Evolutionary conservation across 1,140 invertebrate genomes (phyloP), one percentile per base, ranked within the genome.

Genomic region (Anoplolepis gracilipes): DNA sequence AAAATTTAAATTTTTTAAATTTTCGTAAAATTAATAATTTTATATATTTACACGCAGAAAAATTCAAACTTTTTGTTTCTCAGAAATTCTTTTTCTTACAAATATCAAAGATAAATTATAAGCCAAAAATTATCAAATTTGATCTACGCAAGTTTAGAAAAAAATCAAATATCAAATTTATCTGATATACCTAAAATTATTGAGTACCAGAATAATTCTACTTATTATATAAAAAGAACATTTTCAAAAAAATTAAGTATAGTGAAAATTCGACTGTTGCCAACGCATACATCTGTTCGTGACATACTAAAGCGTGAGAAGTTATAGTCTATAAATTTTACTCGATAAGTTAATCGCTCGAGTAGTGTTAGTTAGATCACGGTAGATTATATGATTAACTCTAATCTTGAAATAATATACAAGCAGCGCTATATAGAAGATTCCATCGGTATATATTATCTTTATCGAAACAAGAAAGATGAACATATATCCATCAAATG

Each of bases 361-460:
- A 87, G 82, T 64, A 87, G 30, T 75, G 69, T n/a, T n/a, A n/a
- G n/a, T 67, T 70, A 77, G 85, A 89, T 89, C 87, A 89, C 76
- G 28, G 30, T 86, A 72, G 87, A 89, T 89, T 89, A 89, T 84
- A 79, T 76, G 88, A 89, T 89, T 89, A 90, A 84, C 73, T 89
- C 61, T 90, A 85, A 90, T 90, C 88, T 90, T 89, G 85, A 81
- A 89, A 90, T 90, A 90, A 90, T 89, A 90, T 84, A 85, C 85
- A 89, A 84, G 87, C 85, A 36, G 70, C 76, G 36, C 53, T 53
- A 46, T 62, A 76, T 39, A 49, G 75, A 87, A 88, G 64, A 78
- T 76, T 70, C 10, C 8, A 30, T 16, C n/a, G 42, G 55, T 57
- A 55, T 85, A 81, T 70, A 81, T 46, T 53, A 78, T 72, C 76